A percentile compares a stretch with the other conserved stretches of the same genome.
Conservation (phyloP, 2,113 vertebrate species). For the Apodemus speciosus region DNA sequence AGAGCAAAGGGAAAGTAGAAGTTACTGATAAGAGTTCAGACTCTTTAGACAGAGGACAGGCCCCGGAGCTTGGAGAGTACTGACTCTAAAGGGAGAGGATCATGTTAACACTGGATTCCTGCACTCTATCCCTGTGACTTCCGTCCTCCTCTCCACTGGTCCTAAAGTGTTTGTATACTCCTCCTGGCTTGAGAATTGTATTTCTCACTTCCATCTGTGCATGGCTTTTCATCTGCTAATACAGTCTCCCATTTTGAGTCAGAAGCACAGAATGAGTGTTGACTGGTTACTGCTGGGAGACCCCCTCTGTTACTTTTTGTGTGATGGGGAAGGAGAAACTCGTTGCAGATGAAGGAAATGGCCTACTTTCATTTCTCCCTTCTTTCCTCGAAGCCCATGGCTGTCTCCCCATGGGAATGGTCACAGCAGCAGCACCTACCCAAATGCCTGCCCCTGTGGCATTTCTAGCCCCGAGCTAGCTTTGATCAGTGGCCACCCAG, state of each 20-base stretch:
- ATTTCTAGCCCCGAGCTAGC: not conserved
- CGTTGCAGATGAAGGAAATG: not conserved
- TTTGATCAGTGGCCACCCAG: accelerated
- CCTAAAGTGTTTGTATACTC: too few relatives aligned
- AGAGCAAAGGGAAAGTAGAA: not conserved
- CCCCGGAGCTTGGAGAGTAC: too few relatives aligned
- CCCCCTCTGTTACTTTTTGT: not conserved
- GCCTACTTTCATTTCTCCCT: not conserved
- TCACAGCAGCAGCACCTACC: accelerated
- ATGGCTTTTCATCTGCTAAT: not conserved
- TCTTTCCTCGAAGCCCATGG: not conserved
- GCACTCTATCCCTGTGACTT: not conserved
- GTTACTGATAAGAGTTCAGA: not conserved
- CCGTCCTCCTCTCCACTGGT: not conserved
- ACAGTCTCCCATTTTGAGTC: not conserved
- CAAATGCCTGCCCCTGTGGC: accelerated
- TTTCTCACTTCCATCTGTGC: not conserved
- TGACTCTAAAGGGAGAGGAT: not conserved
- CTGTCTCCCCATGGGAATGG: accelerated
- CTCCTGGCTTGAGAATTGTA: too few relatives aligned
- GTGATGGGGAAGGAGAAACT: not conserved
- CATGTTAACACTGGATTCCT: not conserved
- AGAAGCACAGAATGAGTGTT: not conserved
- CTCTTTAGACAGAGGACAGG: not conserved
- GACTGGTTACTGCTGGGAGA: not conserved